Base-by-base conservation (phyloP, 2,888 invertebrate genomes). In the Cyclophora punctaria region DNA sequence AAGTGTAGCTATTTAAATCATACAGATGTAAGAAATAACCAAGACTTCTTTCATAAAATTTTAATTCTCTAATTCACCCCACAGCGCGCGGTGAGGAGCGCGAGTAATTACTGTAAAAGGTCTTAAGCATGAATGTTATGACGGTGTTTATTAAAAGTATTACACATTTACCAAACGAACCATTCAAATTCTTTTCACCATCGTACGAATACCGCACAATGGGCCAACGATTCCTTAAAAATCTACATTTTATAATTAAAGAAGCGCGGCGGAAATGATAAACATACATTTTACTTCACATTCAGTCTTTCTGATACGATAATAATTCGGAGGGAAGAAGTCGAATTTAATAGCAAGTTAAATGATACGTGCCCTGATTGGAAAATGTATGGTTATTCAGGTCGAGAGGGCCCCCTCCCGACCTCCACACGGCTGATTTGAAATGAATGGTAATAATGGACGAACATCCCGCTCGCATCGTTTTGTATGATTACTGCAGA, bases 361-460 rank as follows among this genome's bases (percentile, higher is more conserved):
- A 88, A 88, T 88, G 86, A 87, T 86, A 88, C 88, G 88, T 88
- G 85, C 75, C 78, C 83, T 87, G 86, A 88, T 87, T 88, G 88
- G 88, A 88, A 88, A 88, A 87, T 87, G 86, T 88, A 86, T 86
- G 86, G 81, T 86, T 86, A 87, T 88, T 88, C 88, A 87, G 82
- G 81, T 81, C 83, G 83, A 73, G 71, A 75, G 72, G 69, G 69
- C 73, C 69, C 67, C 58, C 71, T 75, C 75, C 76, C 60, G 66
- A 75, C 79, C 80, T 78, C 78, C 78, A 80, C 78, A 82, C 83
- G 88, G 82, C 80, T 85, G 86, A 83, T 86, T 87, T 86, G 80
- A 86, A 88, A 87, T 87, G 88, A 88, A 87, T 88, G 86, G 84
- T 80, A 87, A 88, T 88, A 87, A 87, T 86, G 84, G 76, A 80